Base-by-base conservation (phyloP, 1,140 invertebrate genomes). In the Magallana angulata region DNA sequence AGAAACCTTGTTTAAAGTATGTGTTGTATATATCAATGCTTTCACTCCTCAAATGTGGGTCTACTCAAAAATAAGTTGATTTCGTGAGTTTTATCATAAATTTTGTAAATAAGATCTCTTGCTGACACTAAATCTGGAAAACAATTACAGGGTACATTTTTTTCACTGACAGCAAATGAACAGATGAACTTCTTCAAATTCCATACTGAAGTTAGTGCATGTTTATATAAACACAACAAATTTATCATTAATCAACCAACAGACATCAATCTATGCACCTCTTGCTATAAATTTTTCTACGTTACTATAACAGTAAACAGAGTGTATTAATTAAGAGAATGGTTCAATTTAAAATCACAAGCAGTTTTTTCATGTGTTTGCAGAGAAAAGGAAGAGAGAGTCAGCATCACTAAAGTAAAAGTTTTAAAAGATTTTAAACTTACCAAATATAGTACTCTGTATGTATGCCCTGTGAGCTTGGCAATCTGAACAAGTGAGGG, bases 391-490 rank as follows among this genome's bases (percentile, higher is more conserved):
- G 1, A 36, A 36, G 36, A 36, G 36, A 36, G 1, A 36, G 1
- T 36, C 36, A 1, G 1, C 36, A 36, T 36, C 36, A 36, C 36
- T 36, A 36, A 36, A 36, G 36, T 36, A 48, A 48, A 48, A 48
- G 5, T 48, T 48, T 48, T 4, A 0, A 48, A 48, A 48, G 36
- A 48, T 48, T 48, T 48, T 48, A 48, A 18, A 95, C 95, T 93
- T 92, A 96, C 96, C 91, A 99, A 94, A 95, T 99, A 99, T 0
- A 99, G 96, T 7, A 99, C 99, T 90, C 99, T 96, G 94, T 98
- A 99, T 36, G 98, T 98, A 95, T 99, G 99, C 3, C 99, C 99
- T 1, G 98, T 99, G 82, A 99, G 95, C 95, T 99, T 99, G 36
- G 99, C 99, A 81, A 99, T 98, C 95, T 98, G 97, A 96, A 97